Evolutionary conservation across 2,888 invertebrate species (phyloP).

Genomic region (Alviniconcha strummeri): DNA sequence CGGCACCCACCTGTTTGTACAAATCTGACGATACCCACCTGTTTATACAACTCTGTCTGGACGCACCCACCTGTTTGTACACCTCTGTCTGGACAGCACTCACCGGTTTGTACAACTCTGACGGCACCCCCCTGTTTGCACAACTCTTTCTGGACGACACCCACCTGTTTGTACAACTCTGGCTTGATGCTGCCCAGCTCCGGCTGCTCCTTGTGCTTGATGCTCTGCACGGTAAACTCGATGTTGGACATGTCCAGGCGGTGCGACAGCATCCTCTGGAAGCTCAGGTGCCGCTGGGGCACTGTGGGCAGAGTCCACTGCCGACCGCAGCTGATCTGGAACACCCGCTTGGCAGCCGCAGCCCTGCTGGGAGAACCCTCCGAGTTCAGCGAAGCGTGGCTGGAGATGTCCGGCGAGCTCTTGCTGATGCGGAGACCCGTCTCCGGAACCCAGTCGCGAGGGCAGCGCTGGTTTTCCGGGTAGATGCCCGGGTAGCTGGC

Average conservation of each 20-base stretch:
- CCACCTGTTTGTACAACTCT: slow-evolving; percentile 75
- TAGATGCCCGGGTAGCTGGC: slow-evolving; percentile 29
- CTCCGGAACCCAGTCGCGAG: slow-evolving; percentile 5
- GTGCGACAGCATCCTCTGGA: slow-evolving; percentile 87
- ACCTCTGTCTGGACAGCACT: background rate
- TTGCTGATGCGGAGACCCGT: slow-evolving; percentile 62
- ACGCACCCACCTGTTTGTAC: too few relatives aligned
- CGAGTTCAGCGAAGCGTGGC: slow-evolving; percentile 18
- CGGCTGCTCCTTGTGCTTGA: slow-evolving; percentile 75
- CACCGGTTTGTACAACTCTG: too few relatives aligned
- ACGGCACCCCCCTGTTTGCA: too few relatives aligned
- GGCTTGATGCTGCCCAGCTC: slow-evolving; percentile 67
- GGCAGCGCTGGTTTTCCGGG: slow-evolving; percentile 25
- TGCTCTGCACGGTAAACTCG: slow-evolving; percentile 80
- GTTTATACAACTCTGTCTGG: too few relatives aligned
- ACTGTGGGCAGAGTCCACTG: slow-evolving; percentile 89
- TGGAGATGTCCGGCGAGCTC: slow-evolving; percentile 66
- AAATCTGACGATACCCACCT: too few relatives aligned
- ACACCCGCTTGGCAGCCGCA: slow-evolving; percentile 46
- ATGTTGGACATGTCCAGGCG: slow-evolving; percentile 85
- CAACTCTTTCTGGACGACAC: background rate
- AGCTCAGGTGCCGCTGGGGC: slow-evolving; percentile 86
- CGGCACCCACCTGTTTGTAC: too few relatives aligned
- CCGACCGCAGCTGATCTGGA: slow-evolving; percentile 78
- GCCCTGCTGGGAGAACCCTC: slow-evolving; percentile 28